A percentile compares a stretch with the other conserved stretches of the same genome.
Evolutionary conservation across 2,888 invertebrate genomes (phyloP).

Genomic region (Lottia gigantea): DNA sequence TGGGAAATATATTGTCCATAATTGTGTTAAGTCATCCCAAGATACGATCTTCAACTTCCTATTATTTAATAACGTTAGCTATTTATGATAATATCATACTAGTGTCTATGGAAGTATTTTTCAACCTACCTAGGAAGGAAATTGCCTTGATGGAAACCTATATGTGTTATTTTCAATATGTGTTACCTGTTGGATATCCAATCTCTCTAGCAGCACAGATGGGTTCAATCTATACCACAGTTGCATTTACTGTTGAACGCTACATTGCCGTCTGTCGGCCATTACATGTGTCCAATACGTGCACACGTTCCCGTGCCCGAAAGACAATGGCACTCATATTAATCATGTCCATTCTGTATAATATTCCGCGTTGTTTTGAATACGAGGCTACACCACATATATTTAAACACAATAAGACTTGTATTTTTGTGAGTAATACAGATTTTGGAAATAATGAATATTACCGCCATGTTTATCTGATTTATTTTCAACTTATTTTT

Average conservation of each 20-base stretch:
- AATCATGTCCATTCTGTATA: constrained; percentile 86
- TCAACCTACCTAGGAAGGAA: constrained; percentile 51
- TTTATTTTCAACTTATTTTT: constrained; percentile 60
- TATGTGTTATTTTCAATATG: constrained; percentile 79
- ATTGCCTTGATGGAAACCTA: constrained; percentile 81
- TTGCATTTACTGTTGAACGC: constrained; percentile 80
- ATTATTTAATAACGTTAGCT: constrained; percentile 91
- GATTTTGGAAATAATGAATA: constrained; percentile 52
- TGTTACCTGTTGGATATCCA: constrained; percentile 81
- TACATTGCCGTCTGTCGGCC: constrained; percentile 86
- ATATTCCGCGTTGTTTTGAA: constrained; percentile 77
- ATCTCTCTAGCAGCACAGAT: constrained; percentile 89
- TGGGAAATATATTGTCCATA: constrained; percentile 64
- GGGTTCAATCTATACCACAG: constrained; percentile 88
- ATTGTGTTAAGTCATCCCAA: constrained; percentile 74
- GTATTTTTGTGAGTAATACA: constrained; percentile 32
- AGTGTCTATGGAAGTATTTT: constrained; percentile 70
- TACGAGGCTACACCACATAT: constrained; percentile 49
- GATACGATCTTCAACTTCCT: constrained; percentile 96
- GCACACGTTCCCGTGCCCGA: constrained; percentile 88
- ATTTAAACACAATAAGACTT: constrained; percentile 36
- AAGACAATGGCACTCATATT: constrained; percentile 86
- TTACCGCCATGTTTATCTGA: constrained; percentile 60
- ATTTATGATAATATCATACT: constrained; percentile 92
- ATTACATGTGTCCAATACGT: constrained; percentile 86